Percentiles rank a stretch among this genome's conserved stretches.
Evolutionary conservation across 2,113 vertebrate species (phyloP).

Genomic region (Embiotoca jacksoni): DNA sequence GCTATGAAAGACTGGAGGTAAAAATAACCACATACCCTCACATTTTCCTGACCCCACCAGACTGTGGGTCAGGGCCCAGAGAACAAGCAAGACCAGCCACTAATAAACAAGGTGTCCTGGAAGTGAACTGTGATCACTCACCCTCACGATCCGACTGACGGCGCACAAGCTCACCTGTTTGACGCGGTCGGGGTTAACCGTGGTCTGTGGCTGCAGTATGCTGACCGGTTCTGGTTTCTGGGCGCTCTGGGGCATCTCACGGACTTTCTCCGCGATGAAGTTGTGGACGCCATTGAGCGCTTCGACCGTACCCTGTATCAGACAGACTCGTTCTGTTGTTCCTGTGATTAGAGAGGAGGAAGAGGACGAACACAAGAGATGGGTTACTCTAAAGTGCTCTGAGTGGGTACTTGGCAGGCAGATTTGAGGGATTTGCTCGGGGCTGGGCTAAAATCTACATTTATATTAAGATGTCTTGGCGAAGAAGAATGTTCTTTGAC

Average conservation of each 20-base stretch:
- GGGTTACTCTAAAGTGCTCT: constrained; percentile 28
- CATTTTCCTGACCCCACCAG: constrained; percentile 80
- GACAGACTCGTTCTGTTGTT: constrained; percentile 98
- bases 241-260: constrained; percentile 99
- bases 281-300: constrained; percentile 98
- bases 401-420: constrained; percentile 27
- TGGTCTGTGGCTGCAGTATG: constrained; percentile 99
- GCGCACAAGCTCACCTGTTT: constrained; percentile 92
- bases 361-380: constrained; percentile 41
- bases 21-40: constrained; percentile 84
- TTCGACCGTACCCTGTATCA: constrained; percentile 99
- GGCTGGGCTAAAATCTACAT: constrained; percentile 40
- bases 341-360: constrained; percentile 81
- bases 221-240: constrained; percentile 99
- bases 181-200: constrained; percentile 98
- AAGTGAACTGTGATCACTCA: constrained; percentile 54
- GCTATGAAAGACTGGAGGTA: constrained; percentile 81
- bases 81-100: constrained; percentile 46
- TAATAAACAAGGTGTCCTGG: constrained; percentile 60
- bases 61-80: constrained; percentile 67
- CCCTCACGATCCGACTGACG: neutral
- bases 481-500: constrained; percentile 53
- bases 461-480: constrained; percentile 42
- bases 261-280: constrained; percentile 99
- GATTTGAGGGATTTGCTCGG: constrained; percentile 37